Evolutionary conservation across 2,888 invertebrate genomes (phyloP), one percentile per base, ranked within the genome.

Genomic region (Cynaeus angustus): DNA sequence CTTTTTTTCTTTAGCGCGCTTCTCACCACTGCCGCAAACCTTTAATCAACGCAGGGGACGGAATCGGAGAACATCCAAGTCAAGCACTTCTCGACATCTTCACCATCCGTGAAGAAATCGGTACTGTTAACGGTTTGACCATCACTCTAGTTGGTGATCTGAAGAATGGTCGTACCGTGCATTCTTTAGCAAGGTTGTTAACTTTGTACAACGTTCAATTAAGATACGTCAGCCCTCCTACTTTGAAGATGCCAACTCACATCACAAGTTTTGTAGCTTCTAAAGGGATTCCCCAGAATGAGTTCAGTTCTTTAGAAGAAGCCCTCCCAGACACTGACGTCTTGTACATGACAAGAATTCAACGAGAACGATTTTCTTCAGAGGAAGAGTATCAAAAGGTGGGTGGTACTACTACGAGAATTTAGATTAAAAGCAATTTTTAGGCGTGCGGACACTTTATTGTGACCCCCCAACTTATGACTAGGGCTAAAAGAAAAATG

Each of bases 61-160:
- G 99, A 6, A 89, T 95, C 0, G 98, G 98, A 0, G 98, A 98
- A 83, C 98, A 98, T 86, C 99, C 99, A 0, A 98, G 98, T 0
- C 99, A 99, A 87, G 99, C 99, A 0, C 87, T 99, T 9, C 87
- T 99, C 7, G 99, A 99, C 82, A 91, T 99, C 2, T 99, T 98
- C 82, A 99, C 99, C 3, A 99, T 99, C 78, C 90, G 99, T 72
- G 98, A 99, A 86, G 99, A 99, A 88, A 96, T 99, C 71, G 99
- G 99, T 76, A 99, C 99, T 0, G 98, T 99, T 0, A 99, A 99
- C 83, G 97, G 97, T 0, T 88, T 99, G 7, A 98, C 96, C 0
- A 97, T 99, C 59, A 99, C 99, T 0, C 93, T 99, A 92, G 98
- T 99, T 13, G 99, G 99, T 3, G 99, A 99, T 85, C 87, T 99